Evolutionary conservation across 2,888 invertebrate species (phyloP), one percentile per base, ranked within the genome.

Genomic region (Cephus rjabovi): DNA sequence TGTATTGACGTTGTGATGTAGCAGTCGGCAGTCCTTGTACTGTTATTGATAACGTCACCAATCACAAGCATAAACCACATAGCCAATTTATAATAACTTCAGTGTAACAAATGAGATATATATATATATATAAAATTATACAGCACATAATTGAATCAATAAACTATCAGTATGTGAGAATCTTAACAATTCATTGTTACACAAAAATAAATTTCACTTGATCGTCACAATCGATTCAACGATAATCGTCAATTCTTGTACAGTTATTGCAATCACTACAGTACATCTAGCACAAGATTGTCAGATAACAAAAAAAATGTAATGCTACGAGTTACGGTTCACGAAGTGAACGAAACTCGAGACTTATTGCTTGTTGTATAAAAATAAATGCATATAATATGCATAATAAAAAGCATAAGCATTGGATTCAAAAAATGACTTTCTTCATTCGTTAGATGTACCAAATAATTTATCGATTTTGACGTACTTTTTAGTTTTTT

Each of bases 1-100:
- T 76, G 71, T 83, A 73, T 84, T 83, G 82, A 80, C 81, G 80
- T 87, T 88, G 85, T 86, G 83, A 84, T 83, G 86, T 87, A 86
- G 84, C 87, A 84, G 89, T 89, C 88, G 84, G 85, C 86, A 86
- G 88, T 90, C 89, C 86, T 83, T 79, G 84, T 85, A 82, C 80
- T 81, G 79, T 83, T 85, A 79, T 79, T 78, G 82, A 82, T 83
- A 84, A 81, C 82, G 85, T 88, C 85, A 77, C 79, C 75, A 79
- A 86, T 83, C 79, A 82, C 82, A 82, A 80, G 81, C 75, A 80
- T 83, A 79, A 73, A 79, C 68, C 82, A 84, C 83, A 78, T 86
- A 85, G 85, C 86, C 87, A 87, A 85, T 87, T 88, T 85, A 83
- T 80, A 81, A 81, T 81, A 40, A 71, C 75, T 56, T 56, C 6